These are phyloP conservation scores for Eptesicus fuscus DNA, from an alignment of 2,113 vertebrate genomes.

Conservation along the genomic window DNA sequence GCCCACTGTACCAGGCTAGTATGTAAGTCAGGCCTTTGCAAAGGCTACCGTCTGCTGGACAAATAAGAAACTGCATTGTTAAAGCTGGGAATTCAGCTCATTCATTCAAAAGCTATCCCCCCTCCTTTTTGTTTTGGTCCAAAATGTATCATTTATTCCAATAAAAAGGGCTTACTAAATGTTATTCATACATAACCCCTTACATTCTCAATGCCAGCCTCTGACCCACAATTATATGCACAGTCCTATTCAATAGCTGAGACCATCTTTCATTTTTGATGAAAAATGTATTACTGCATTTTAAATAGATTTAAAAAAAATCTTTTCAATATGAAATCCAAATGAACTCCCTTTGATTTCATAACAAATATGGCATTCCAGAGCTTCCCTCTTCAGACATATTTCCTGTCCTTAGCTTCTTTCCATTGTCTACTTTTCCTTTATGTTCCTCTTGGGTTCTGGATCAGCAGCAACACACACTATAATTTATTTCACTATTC, in stretches of 20 bases:
- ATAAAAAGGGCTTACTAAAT: not conserved
- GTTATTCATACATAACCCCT: not conserved
- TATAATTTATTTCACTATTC: not conserved
- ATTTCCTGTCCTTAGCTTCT: not conserved
- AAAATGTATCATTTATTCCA: not conserved
- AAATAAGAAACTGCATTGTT: not conserved
- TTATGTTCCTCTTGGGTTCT: not conserved
- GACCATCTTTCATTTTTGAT: not conserved
- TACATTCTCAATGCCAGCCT: not conserved
- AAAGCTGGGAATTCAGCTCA: not conserved
- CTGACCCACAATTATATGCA: not conserved
- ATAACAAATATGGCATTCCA: accelerated
- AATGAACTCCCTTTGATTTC: not conserved
- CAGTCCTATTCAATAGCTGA: not conserved
- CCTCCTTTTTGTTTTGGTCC: not conserved
- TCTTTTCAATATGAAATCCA: not conserved
- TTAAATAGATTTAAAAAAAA: not conserved
- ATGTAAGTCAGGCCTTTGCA: not conserved
- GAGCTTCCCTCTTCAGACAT: not conserved
- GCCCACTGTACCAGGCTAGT: not conserved
- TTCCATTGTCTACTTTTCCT: not conserved
- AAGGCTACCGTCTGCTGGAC: slow-evolving; percentile 6
- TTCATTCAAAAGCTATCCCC: not conserved
- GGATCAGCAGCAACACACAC: not conserved
- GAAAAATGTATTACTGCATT: not conserved